phyloP scores from a whole-genome alignment of 2,113 vertebrate genomes.

The Coryphaenoides rupestris region DNA sequence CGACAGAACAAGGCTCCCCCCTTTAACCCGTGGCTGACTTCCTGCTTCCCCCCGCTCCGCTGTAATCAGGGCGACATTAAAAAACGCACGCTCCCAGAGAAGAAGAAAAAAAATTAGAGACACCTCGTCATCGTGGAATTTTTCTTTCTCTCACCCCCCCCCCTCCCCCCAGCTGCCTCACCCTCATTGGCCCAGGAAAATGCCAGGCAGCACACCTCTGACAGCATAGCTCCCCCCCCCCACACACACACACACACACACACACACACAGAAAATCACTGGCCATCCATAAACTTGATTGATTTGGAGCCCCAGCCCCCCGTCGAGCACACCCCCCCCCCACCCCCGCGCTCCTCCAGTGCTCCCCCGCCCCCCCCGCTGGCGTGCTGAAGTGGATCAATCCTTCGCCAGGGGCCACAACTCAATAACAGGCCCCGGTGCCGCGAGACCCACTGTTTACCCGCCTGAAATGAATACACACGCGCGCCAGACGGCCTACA shows the following conservation, averaged over 20 bases:
- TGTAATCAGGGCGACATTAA: slow-evolving; percentile 86
- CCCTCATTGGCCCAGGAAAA: slow-evolving; percentile 87
- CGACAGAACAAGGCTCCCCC: slow-evolving; percentile 63
- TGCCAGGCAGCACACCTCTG: slow-evolving; percentile 88
- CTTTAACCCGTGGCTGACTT: slow-evolving; percentile 68
- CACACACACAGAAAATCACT: too few relatives aligned
- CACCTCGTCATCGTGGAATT: slow-evolving; percentile 88
- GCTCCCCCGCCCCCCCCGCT: slow-evolving; percentile 80
- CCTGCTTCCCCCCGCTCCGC: slow-evolving; percentile 48
- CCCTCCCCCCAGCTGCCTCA: too few relatives aligned
- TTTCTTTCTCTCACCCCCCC: too few relatives aligned
- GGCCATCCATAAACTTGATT: slow-evolving; percentile 98
- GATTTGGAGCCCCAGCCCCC: slow-evolving; percentile 86
- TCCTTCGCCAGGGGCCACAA: slow-evolving; percentile 84
- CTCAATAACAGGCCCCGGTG: slow-evolving; percentile 80
- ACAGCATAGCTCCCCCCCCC: slow-evolving; percentile 72
- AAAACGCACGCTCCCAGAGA: slow-evolving; percentile 56
- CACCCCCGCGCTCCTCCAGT: slow-evolving; percentile 80
- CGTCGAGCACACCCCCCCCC: slow-evolving; percentile 81
- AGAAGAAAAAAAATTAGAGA: slow-evolving; percentile 68
- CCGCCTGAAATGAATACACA: slow-evolving; percentile 72
- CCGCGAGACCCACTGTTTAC: slow-evolving; percentile 70
- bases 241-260: slow-evolving; percentile 46
- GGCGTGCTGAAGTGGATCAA: slow-evolving; percentile 90
- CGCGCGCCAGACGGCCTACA: slow-evolving; percentile 9